Base-by-base conservation (phyloP, 2,888 invertebrate species). In the Desoria tigrina region DNA sequence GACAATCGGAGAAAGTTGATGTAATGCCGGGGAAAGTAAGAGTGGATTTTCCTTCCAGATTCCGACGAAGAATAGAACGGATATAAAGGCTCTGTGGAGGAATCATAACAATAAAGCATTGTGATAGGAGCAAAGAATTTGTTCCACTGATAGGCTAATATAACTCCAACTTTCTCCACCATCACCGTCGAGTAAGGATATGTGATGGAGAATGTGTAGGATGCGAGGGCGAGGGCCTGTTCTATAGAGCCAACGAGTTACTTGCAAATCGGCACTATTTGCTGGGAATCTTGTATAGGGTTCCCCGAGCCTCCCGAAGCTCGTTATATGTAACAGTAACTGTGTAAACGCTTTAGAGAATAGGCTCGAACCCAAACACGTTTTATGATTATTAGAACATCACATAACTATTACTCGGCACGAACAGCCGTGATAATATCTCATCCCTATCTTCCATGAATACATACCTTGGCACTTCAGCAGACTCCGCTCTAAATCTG, bases 321-420 rank as follows among this genome's bases (percentile, higher is more conserved):
- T 45, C 6, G 16, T 6, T 11, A 16, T 45, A 18, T 45, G n/a
- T 45, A 16, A 6, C 45, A 45, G n/a, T 39, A 11, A 39, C 39
- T 53, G n/a, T n/a, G n/a, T 7, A 24, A 27, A 53, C 7, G 9
- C 53, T 55, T 37, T 55, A 55, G 55, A 23, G 32, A 55, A 55
- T 37, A 32, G 55, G 55, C 18, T 32, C 32, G n/a, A 61, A 49
- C 53, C 59, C 60, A 59, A 63, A 66, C 69, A 69, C 69, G 66
- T 69, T 69, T 69, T 69, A 69, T 61, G 69, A 69, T 69, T 69
- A 69, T 69, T 66, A 65, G 66, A 65, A 64, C 66, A 66, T 69
- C 64, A 60, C 65, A 66, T 63, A 69, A 66, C 69, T 66, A 66
- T 69, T 66, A 66, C 61, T 59, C 42, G 53, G 64, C 65, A 68